Percentiles rank a stretch among this genome's conserved stretches.
These are phyloP conservation scores for Triplophysa siluroides DNA, from an alignment of 2,113 vertebrate species.

Conservation along the genomic window DNA sequence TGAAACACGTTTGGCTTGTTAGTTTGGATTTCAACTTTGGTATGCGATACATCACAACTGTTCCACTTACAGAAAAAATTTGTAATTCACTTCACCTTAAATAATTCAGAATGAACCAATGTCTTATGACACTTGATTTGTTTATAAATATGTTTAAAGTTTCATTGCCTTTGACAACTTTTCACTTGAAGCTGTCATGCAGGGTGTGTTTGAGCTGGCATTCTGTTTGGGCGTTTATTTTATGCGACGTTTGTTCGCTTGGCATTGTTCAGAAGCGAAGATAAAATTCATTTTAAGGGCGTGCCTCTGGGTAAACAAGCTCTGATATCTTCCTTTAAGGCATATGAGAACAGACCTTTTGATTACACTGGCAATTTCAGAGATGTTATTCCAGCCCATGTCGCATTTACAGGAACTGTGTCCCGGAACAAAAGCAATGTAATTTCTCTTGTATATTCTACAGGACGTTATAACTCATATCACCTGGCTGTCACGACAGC, in stretches of 20 bases:
- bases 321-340: background rate
- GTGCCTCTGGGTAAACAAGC: background rate
- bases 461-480: constrained; percentile 14
- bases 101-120: background rate
- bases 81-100: background rate
- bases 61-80: background rate
- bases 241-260: background rate
- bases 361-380: background rate
- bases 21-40: background rate
- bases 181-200: background rate
- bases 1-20: background rate
- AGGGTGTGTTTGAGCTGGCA: background rate
- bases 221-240: background rate
- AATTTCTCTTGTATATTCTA: background rate
- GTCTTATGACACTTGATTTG: too few species aligned
- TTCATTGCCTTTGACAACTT: background rate
- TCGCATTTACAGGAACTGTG: background rate
- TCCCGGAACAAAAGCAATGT: background rate
- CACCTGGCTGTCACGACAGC: background rate
- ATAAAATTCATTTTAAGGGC: background rate
- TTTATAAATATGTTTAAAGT: background rate
- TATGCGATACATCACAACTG: background rate
- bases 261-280: constrained; percentile 13
- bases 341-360: background rate
- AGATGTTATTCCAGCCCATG: background rate